phyloP scores from a whole-genome alignment of 2,113 vertebrate genomes.

The Podarcis muralis region DNA sequence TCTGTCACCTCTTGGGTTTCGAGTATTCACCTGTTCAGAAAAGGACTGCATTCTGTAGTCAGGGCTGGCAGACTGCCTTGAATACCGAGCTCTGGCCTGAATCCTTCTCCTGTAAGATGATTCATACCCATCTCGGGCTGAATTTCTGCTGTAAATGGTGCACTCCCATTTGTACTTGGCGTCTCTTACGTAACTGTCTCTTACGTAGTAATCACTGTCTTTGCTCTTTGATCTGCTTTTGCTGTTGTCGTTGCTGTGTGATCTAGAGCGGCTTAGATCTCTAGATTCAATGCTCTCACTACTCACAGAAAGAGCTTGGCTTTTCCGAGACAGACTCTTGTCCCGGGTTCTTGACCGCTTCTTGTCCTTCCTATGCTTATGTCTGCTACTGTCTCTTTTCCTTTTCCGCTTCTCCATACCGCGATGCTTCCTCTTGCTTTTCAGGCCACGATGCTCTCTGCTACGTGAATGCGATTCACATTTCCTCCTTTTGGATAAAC shows the following conservation, averaged over 20 bases:
- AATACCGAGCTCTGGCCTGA: constrained; percentile 70
- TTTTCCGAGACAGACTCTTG: constrained; percentile 71
- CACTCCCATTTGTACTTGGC: constrained; percentile 75
- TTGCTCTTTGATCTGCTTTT: constrained; percentile 75
- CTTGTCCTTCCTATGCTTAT: constrained; percentile 66
- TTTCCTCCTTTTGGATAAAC: constrained; percentile 65
- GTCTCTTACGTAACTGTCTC: constrained; percentile 67
- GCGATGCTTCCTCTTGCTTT: constrained; percentile 64
- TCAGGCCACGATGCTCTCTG: constrained; percentile 57
- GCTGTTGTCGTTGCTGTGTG: constrained; percentile 73
- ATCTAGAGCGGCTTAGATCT: constrained; percentile 75
- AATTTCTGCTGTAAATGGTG: constrained; percentile 77
- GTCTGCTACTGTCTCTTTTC: constrained; percentile 77
- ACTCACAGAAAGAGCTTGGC: constrained; percentile 73
- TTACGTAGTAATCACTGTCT: constrained; percentile 74
- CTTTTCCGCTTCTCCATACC: constrained; percentile 70
- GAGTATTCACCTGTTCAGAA: constrained; percentile 71
- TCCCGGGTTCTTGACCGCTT: constrained; percentile 75
- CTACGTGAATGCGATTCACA: constrained; percentile 68
- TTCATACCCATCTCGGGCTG: constrained; percentile 70
- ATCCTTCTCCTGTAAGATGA: constrained; percentile 73
- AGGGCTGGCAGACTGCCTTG: constrained; percentile 75
- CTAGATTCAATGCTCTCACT: constrained; percentile 71
- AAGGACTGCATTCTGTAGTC: constrained; percentile 73
- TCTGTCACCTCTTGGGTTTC: constrained; percentile 73